Conservation (phyloP, 2,797 vertebrate species). For the Sebastes steindachneri region DNA sequence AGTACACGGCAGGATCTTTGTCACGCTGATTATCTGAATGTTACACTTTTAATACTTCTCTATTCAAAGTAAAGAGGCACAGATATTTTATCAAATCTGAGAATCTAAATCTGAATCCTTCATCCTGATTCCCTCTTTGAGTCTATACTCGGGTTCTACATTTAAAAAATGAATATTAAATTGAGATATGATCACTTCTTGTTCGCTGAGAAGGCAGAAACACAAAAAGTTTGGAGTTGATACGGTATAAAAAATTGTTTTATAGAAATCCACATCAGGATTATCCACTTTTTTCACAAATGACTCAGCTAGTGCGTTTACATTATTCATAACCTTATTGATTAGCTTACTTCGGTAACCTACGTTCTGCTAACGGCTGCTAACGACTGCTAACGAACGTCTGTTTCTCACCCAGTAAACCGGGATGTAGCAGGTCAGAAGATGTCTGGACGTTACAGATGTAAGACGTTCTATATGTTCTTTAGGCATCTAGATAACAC, state of each 20-base stretch:
- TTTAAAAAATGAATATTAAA: background rate
- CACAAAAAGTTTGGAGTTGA: background rate
- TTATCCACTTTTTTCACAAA: too few species aligned
- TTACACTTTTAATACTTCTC: constrained; percentile 10
- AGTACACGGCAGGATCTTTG: constrained; percentile 7
- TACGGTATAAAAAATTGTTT: too few species aligned
- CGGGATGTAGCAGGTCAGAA: background rate
- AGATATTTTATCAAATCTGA: background rate
- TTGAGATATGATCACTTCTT: background rate
- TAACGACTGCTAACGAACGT: too few species aligned
- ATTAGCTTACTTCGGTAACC: too few species aligned
- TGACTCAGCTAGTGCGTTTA: too few species aligned
- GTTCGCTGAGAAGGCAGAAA: background rate
- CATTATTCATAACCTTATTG: too few species aligned
- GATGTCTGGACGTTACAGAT: background rate
- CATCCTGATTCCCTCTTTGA: background rate
- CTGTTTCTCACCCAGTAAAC: background rate
- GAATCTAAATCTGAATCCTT: background rate
- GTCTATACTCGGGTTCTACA: background rate
- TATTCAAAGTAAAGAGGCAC: background rate
- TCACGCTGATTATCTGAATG: constrained; percentile 33
- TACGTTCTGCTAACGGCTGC: too few species aligned
- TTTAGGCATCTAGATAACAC: background rate
- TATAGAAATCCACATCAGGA: too few species aligned
- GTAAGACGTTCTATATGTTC: background rate